Evolutionary conservation across 2,888 invertebrate genomes (phyloP).

Genomic region (Seira ritae): DNA sequence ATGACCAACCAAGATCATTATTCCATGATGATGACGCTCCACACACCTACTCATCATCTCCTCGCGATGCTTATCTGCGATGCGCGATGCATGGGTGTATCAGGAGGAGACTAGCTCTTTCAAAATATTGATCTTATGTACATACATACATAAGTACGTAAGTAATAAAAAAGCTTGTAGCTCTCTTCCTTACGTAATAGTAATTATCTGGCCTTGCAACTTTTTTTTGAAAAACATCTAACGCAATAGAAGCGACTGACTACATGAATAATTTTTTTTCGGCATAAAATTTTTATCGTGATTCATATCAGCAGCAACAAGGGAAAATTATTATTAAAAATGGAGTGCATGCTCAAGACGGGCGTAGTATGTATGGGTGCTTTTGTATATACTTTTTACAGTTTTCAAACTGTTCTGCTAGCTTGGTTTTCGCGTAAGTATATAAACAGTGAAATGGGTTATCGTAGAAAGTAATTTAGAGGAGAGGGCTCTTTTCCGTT

Average conservation of each 20-base stretch:
- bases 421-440: constrained; percentile 7
- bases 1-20: background rate
- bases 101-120: constrained; percentile 11
- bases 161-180: constrained; percentile 6
- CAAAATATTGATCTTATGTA: background rate
- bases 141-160: too few relatives aligned
- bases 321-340: background rate
- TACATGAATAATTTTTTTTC: background rate
- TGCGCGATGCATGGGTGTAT: background rate
- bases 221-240: constrained; percentile 29
- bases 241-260: background rate
- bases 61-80: background rate
- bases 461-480: constrained; percentile 56
- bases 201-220: constrained; percentile 58
- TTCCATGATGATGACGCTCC: background rate
- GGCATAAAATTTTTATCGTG: background rate
- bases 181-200: constrained; percentile 50
- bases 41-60: background rate
- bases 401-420: constrained; percentile 16
- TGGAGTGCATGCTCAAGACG: background rate
- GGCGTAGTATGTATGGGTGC: too few relatives aligned
- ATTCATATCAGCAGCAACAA: background rate
- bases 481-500: constrained; percentile 48
- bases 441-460: background rate
- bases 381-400: constrained; percentile 3